Evolutionary conservation across 2,113 vertebrate genomes (phyloP).

Genomic region (Himantopus leucocephalus): DNA sequence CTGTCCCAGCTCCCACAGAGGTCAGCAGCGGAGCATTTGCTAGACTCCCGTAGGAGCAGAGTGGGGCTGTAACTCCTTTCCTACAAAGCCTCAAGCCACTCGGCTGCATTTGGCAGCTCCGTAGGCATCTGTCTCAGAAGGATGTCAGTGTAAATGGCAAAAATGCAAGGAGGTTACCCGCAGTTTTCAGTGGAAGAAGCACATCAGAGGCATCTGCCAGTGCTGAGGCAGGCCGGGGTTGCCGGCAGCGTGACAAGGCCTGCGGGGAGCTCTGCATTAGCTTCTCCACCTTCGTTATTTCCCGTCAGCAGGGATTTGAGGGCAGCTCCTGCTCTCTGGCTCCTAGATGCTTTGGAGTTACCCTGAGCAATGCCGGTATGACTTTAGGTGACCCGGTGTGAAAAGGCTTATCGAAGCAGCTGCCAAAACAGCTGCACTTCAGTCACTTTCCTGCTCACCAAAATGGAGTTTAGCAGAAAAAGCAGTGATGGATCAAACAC

Average conservation of each 20-base stretch:
- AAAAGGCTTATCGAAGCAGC: not conserved
- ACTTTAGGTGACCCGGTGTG: not conserved
- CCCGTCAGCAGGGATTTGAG: not conserved
- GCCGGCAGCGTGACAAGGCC: not conserved
- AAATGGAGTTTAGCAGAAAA: not conserved
- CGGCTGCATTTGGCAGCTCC: not conserved
- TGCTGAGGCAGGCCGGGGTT: not conserved
- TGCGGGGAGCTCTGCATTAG: not conserved
- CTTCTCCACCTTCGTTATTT: not conserved
- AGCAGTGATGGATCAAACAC: not conserved
- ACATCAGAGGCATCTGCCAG: not conserved
- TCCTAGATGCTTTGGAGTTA: not conserved
- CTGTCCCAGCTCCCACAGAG: not conserved
- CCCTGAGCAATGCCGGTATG: rapidly evolving
- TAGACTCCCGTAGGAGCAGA: not conserved
- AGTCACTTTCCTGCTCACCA: not conserved
- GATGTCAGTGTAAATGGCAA: not conserved
- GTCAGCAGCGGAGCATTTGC: not conserved
- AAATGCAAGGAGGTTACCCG: not conserved
- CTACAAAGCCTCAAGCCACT: not conserved
- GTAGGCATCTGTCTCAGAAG: not conserved
- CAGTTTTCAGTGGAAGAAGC: not conserved
- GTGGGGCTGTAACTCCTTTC: rapidly evolving
- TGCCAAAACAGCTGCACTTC: not conserved
- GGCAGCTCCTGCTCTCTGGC: not conserved